Evolutionary conservation across 2,888 invertebrate species (phyloP), one percentile per base, ranked within the genome.

Genomic region (Parnassius mnemosyne): DNA sequence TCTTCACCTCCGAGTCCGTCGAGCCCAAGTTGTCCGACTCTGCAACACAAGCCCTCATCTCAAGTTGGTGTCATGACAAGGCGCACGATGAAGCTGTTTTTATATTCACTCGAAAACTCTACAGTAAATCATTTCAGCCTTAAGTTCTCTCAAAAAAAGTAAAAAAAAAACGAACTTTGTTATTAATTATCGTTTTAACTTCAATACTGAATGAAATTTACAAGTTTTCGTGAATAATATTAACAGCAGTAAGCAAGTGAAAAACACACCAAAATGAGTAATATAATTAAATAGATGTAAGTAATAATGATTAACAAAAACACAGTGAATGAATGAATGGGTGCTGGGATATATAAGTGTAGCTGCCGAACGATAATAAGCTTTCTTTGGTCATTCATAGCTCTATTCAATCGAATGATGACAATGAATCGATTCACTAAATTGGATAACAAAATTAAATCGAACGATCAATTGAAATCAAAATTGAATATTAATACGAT

Each of bases 1-100:
- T 96, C 95, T 96, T 96, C 93, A 96, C 96, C 94, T 97, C 97
- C 92, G 97, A 97, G 94, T 97, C 97, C 93, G 97, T 97, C 87
- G 96, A 97, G 92, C 97, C 97, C 94, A 96, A 94, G 95, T 96
- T 97, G 95, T 96, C 97, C 92, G 96, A 96, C 94, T 97, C 95
- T 95, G 95, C 78, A 93, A 93, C 62, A 65, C 62, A 67, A 69
- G 61, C 55, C 34, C 55, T 57, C 50, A 63, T 53, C 44, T 59
- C 55, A 67, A 10, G 54, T 55, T 57, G 49, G 44, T 44, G 61
- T 12, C 60, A 51, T 44, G 42, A 11, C 41, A 16, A 43, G 41
- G 13, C 51, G 60, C 61, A 60, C 53, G 69, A 69, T 76, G 74
- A 76, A 73, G 74, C 76, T 77, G 76, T 63, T 67, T 5, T 51